These are phyloP conservation scores for Mus spretus DNA, from an alignment of 2,797 vertebrate species.

Conservation along the genomic window DNA sequence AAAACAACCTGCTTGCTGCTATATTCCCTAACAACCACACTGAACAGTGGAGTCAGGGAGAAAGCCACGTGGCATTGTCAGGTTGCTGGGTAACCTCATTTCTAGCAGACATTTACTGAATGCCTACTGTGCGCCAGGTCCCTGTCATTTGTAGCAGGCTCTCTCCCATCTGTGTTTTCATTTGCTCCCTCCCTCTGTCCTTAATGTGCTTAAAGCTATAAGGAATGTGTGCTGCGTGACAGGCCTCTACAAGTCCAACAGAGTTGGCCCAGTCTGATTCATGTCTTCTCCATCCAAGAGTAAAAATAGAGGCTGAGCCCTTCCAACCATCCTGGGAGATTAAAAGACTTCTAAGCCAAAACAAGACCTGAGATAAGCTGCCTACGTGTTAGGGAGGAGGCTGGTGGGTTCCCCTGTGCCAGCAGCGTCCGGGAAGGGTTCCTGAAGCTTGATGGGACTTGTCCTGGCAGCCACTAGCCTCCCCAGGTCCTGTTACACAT, in stretches of 20 bases:
- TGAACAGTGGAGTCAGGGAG: accelerated
- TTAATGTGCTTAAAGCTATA: constrained; percentile 61
- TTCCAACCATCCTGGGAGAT: constrained; percentile 62
- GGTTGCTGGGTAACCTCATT: background rate
- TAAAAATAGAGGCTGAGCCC: constrained; percentile 80
- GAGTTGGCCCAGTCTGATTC: constrained; percentile 6
- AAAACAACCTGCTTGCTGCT: background rate
- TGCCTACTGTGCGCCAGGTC: constrained; percentile 15
- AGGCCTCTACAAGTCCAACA: constrained; percentile 81
- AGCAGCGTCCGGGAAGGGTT: constrained; percentile 22
- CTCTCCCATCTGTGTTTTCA: background rate
- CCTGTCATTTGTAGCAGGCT: constrained; percentile 28
- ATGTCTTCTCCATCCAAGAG: constrained; percentile 75
- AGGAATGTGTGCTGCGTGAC: constrained; percentile 50
- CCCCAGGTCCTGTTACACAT: constrained; percentile 21
- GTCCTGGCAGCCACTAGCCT: constrained; percentile 28
- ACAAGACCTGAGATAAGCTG: constrained; percentile 73
- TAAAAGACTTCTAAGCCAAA: constrained; percentile 58
- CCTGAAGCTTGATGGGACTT: constrained; percentile 64
- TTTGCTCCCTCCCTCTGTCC: constrained; percentile 58
- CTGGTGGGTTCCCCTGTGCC: constrained; percentile 52
- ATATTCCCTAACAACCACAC: accelerated
- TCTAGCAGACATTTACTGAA: constrained; percentile 14
- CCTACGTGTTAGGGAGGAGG: constrained; percentile 45
- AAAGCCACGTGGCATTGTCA: background rate